phyloP scores from a whole-genome alignment of 2,113 vertebrate species.

The Megalops atlanticus region DNA sequence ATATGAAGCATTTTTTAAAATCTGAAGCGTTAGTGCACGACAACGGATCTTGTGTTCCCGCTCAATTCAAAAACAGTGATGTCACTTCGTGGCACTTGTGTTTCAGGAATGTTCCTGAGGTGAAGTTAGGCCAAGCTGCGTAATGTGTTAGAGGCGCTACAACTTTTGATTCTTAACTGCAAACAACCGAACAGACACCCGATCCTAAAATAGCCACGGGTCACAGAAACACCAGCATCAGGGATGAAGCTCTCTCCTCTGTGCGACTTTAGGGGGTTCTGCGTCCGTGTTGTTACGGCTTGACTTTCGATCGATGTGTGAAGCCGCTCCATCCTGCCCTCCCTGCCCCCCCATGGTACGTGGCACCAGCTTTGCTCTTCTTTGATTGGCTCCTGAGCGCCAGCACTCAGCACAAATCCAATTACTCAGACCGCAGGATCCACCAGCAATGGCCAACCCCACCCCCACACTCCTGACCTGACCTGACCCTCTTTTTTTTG shows the following conservation, averaged over 20 bases:
- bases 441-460: constrained; percentile 40
- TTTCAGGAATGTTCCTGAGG: background rate
- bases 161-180: too few relatives aligned
- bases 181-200: background rate
- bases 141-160: too few relatives aligned
- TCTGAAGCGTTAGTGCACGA: background rate
- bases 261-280: background rate
- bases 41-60: background rate
- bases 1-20: too few relatives aligned
- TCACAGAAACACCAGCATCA: background rate
- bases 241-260: background rate
- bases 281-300: background rate
- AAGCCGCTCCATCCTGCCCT: background rate
- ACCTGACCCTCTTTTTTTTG: constrained; percentile 47
- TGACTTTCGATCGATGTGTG: constrained; percentile 3
- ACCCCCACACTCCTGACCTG: constrained; percentile 43
- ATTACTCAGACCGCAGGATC: constrained; percentile 66
- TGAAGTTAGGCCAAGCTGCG: too few relatives aligned
- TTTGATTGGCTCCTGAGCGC: constrained; percentile 11
- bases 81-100: background rate
- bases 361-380: constrained; percentile 22
- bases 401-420: constrained; percentile 70
- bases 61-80: background rate
- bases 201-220: background rate
- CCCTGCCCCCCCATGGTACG: background rate